Conservation (phyloP, 2,113 vertebrate species). For the Asarcornis scutulata region DNA sequence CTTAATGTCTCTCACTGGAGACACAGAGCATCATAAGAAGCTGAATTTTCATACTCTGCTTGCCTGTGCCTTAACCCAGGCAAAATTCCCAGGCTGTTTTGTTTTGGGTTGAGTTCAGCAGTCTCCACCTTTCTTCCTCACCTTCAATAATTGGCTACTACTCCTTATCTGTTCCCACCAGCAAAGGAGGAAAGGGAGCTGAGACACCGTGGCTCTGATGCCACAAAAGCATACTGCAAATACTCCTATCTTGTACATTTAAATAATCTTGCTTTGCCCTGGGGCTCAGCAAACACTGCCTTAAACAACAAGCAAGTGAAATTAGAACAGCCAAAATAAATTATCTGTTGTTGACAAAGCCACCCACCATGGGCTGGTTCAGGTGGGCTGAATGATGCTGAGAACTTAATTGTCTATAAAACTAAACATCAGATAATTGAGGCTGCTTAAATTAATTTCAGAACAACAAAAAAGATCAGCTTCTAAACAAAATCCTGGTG, state of each 20-base stretch:
- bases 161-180: not conserved
- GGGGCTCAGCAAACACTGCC: not conserved
- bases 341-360: slow-evolving; percentile 56
- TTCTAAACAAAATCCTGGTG: not conserved
- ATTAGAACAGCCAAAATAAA: slow-evolving; percentile 29
- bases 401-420: slow-evolving; percentile 13
- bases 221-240: not conserved
- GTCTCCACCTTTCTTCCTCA: not conserved
- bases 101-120: not conserved
- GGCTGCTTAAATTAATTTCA: slow-evolving; percentile 20
- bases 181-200: not conserved
- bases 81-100: not conserved
- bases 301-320: slow-evolving; percentile 4
- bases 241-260: slow-evolving; percentile 1
- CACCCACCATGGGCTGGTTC: slow-evolving; percentile 27
- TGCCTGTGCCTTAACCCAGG: not conserved
- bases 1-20: not conserved
- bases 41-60: not conserved
- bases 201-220: not conserved
- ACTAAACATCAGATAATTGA: not conserved
- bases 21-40: not conserved
- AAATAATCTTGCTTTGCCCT: slow-evolving; percentile 37
- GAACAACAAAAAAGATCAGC: not conserved
- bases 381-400: slow-evolving; percentile 23
- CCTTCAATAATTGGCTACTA: not conserved